Evolutionary conservation across 2,113 vertebrate genomes (phyloP).

Genomic region (Mesocricetus auratus): DNA sequence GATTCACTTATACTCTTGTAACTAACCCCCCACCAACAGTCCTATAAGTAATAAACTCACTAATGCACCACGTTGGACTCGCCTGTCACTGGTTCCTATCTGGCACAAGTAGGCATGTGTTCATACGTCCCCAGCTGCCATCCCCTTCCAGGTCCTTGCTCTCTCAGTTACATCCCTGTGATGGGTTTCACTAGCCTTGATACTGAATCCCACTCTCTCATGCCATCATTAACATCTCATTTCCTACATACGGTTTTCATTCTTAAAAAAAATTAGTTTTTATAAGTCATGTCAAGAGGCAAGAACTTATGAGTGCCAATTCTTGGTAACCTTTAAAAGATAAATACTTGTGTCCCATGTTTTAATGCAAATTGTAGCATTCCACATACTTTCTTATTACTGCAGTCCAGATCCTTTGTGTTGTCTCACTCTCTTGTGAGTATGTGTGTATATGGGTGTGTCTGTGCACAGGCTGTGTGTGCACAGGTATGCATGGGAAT

Average conservation of each 20-base stretch:
- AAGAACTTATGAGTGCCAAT: constrained; percentile 35
- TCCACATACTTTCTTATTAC: constrained; percentile 13
- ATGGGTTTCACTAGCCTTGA: background rate
- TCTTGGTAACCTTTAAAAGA: constrained; percentile 36
- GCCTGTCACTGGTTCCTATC: background rate
- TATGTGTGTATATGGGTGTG: background rate
- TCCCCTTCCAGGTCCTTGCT: background rate
- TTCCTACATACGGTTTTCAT: background rate
- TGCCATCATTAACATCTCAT: background rate
- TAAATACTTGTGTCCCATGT: background rate
- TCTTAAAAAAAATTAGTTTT: background rate
- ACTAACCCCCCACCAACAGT: background rate
- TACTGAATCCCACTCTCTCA: background rate
- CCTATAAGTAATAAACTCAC: background rate
- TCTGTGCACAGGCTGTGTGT: background rate
- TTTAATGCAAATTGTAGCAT: constrained; percentile 36
- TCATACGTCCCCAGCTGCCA: background rate
- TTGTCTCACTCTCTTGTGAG: background rate
- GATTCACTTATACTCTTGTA: background rate
- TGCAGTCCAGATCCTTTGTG: background rate
- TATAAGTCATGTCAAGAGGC: constrained; percentile 34
- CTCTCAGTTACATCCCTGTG: background rate
- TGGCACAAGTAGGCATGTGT: background rate
- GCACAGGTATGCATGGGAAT: background rate
- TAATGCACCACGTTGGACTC: background rate